Evolutionary conservation across 2,113 vertebrate species (phyloP), one percentile per base, ranked within the genome.

Genomic region (Benitochromis conjunctus): DNA sequence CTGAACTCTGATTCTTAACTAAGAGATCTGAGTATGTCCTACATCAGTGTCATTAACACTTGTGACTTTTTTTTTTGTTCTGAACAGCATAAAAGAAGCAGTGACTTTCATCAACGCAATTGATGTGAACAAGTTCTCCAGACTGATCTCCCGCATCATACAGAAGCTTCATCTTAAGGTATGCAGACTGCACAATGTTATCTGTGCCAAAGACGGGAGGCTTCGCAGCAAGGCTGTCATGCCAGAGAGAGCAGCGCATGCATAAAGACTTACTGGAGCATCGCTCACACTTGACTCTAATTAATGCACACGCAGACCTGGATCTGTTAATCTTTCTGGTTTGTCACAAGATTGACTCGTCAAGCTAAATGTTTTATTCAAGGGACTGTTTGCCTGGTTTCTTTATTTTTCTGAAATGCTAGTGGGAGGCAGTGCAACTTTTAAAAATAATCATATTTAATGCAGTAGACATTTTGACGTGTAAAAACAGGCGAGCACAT

Each of bases 131-230:
- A 97, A 97, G 89, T 98, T 99, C 91, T 97, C 97, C 80, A 96
- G 97, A 34, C 94, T 99, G 9, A 97, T 99, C 21, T 97, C 96
- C 7, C 97, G 97, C 26, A 98, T 99, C 79, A 96, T 98, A 79
- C 98, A 99, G 88, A 99, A 97, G 92, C 97, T 99, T 89, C 98
- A 99, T 90, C 90, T 98, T 54, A 99, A 99, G 98, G 98, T 99
- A 91, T 21, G 53, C n/a, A 80, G n/a, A 56, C 46, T 66, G 2
- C n/a, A 14, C 21, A 29, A 7, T 80, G 46, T 71, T 62, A 43
- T 83, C 81, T 5, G 13, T 71, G 60, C 11, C 76, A 85, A 55
- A 90, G 57, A 86, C 71, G 43, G 64, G 77, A 86, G 88, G 80
- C 82, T 87, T 90, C 18, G 34, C 69, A 36, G 74, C 60, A 82